Conservation (phyloP, 1,140 invertebrate genomes). For the Parapsyche elsis region DNA sequence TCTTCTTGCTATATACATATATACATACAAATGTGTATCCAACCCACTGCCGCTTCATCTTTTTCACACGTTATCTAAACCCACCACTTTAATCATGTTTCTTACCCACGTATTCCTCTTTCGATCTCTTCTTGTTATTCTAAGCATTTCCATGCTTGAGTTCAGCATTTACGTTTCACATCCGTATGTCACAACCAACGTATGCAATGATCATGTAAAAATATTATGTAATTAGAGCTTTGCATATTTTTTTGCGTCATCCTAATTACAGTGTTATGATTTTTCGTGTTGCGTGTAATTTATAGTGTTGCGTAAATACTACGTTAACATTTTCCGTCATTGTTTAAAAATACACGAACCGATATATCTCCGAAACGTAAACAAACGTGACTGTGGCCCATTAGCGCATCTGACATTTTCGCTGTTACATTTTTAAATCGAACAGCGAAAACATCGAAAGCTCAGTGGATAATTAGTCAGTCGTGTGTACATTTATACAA, state of each 20-base stretch:
- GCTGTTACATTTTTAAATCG: background rate
- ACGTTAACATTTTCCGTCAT: slow-evolving; percentile 15
- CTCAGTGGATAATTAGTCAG: background rate
- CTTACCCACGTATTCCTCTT: no score
- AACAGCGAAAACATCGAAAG: background rate
- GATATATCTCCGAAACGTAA: slow-evolving; percentile 20
- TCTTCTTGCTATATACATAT: no score
- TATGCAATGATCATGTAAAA: no score
- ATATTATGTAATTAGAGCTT: no score
- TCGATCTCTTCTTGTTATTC: no score
- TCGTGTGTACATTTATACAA: background rate
- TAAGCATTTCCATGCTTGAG: no score
- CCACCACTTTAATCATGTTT: no score
- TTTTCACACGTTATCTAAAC: no score
- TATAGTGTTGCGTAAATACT: slow-evolving; percentile 6
- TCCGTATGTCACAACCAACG: no score
- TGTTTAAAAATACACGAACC: background rate
- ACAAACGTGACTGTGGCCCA: slow-evolving; percentile 36
- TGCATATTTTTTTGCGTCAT: background rate
- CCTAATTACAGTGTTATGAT: background rate
- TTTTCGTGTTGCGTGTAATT: slow-evolving; percentile 2
- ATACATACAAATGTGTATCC: no score
- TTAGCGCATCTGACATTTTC: slow-evolving; percentile 29
- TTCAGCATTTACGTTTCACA: no score
- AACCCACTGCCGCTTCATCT: no score